Evolutionary conservation across 2,888 invertebrate species (phyloP).

Genomic region (Drosophila meridionalis): DNA sequence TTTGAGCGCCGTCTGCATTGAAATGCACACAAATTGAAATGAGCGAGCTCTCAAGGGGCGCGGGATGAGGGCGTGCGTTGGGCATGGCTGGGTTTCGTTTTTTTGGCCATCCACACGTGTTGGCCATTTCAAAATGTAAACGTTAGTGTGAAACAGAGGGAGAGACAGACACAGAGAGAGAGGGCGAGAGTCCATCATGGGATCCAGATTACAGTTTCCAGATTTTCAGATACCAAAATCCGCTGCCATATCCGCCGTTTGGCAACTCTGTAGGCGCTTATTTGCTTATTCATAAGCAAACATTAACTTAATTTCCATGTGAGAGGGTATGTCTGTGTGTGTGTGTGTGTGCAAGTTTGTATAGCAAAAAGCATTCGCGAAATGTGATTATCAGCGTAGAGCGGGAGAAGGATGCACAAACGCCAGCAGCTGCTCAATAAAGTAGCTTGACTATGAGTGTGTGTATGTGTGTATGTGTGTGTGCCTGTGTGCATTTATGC

Average conservation of each 20-base stretch:
- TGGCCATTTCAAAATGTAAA: constrained; percentile 80
- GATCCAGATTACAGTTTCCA: constrained; percentile 26
- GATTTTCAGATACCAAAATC: constrained; percentile 11
- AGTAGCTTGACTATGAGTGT: constrained; percentile 25
- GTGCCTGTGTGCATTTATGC: not conserved
- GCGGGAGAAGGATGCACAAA: constrained; percentile 25
- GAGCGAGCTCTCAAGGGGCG: constrained; percentile 35
- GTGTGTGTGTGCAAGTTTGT: constrained; percentile 27
- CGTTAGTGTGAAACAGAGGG: constrained; percentile 41
- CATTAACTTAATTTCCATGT: constrained; percentile 83
- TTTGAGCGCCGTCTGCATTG: constrained; percentile 69
- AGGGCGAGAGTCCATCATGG: constrained; percentile 62
- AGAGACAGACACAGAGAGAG: not conserved
- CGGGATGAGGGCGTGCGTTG: not conserved
- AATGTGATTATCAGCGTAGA: constrained; percentile 75
- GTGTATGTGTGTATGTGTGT: constrained; percentile 1
- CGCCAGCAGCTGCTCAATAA: constrained; percentile 76
- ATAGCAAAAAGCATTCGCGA: constrained; percentile 71
- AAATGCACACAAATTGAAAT: constrained; percentile 78
- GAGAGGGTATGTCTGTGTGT: constrained; percentile 19
- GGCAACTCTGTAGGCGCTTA: constrained; percentile 72
- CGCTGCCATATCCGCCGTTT: constrained; percentile 36
- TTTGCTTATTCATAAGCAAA: constrained; percentile 85
- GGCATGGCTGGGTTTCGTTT: not conserved
- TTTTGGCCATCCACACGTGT: constrained; percentile 68